Evolutionary conservation across 1,140 invertebrate species (phyloP).

Genomic region (Megalonaias nervosa): DNA sequence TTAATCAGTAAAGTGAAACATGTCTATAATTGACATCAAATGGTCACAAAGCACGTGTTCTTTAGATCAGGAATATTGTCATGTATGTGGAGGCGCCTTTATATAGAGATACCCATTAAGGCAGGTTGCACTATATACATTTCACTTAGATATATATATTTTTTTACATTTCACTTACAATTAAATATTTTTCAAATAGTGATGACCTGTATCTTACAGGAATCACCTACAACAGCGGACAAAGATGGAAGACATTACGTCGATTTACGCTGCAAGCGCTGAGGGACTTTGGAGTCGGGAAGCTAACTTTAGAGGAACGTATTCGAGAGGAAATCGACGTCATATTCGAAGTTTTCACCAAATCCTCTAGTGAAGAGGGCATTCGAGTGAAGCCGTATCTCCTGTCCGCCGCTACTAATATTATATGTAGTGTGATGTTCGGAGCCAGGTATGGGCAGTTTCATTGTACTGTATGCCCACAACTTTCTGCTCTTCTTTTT

Average conservation of each 20-base stretch:
- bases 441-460: slow-evolving; percentile 44
- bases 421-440: slow-evolving; percentile 60
- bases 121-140: background rate
- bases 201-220: slow-evolving; percentile 12
- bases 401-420: slow-evolving; percentile 49
- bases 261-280: slow-evolving; percentile 91
- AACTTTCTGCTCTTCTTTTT: background rate
- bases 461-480: background rate
- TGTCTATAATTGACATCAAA: no score
- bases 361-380: slow-evolving; percentile 25
- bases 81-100: no score
- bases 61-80: no score
- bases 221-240: slow-evolving; percentile 51
- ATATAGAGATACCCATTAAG: no score
- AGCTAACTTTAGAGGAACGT: slow-evolving; percentile 53
- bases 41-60: no score
- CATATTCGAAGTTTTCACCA: slow-evolving; percentile 36
- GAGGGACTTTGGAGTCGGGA: slow-evolving; percentile 85
- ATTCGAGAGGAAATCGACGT: slow-evolving; percentile 50
- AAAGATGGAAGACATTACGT: slow-evolving; percentile 70
- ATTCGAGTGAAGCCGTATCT: slow-evolving; percentile 44
- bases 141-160: background rate
- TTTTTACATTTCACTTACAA: background rate
- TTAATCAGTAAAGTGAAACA: no score
- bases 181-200: background rate